Percentiles rank a stretch among this genome's conserved stretches.
Conservation (phyloP, 1,140 invertebrate species). For the Parasteatoda tepidariorum region DNA sequence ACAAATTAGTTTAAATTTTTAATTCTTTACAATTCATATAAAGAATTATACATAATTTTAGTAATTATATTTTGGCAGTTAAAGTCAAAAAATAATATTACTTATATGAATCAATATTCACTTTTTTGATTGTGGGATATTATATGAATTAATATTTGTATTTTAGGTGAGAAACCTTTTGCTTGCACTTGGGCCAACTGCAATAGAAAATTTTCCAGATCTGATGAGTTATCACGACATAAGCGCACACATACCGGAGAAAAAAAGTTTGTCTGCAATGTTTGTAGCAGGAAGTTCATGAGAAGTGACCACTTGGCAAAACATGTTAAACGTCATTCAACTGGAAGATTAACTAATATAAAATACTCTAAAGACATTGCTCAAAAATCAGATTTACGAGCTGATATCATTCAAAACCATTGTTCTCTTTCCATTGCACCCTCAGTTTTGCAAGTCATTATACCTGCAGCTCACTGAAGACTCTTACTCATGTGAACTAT, state of each 20-base stretch:
- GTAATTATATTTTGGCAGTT: no score
- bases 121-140: no score
- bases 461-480: slow-evolving; percentile 44
- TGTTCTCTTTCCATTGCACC: slow-evolving; percentile 36
- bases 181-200: slow-evolving; percentile 89
- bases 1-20: no score
- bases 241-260: slow-evolving; percentile 95
- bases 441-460: slow-evolving; percentile 49
- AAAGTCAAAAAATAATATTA: no score
- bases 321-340: slow-evolving; percentile 85
- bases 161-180: slow-evolving; percentile 85
- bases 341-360: slow-evolving; percentile 32
- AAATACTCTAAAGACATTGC: slow-evolving; percentile 23
- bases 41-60: no score
- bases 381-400: slow-evolving; percentile 16
- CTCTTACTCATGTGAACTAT: not conserved
- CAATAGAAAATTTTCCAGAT: slow-evolving; percentile 89
- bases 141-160: no score
- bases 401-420: slow-evolving; percentile 29
- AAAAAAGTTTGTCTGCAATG: slow-evolving; percentile 90
- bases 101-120: no score
- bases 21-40: no score
- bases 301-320: slow-evolving; percentile 92
- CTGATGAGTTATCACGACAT: slow-evolving; percentile 94
- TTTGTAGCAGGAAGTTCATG: slow-evolving; percentile 93